Base-by-base conservation (phyloP, 2,797 vertebrate species). In the Fistularia tabacaria region DNA sequence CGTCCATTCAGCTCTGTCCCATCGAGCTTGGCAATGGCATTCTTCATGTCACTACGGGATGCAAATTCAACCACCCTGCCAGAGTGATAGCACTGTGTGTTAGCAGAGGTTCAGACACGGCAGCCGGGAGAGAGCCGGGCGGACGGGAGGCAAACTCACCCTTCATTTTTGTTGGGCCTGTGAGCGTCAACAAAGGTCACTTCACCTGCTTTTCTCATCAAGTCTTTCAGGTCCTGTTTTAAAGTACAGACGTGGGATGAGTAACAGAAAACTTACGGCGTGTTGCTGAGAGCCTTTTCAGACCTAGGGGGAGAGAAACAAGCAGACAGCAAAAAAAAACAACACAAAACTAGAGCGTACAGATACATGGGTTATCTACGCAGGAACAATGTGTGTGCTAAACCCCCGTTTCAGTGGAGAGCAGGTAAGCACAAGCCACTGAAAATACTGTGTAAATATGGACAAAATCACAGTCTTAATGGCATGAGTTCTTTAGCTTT, bases 121-220 rank as follows among this genome's bases (percentile, higher is more conserved):
- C 6, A 2, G 6, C 47, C n/a, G 10, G 12, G 0, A 3, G 1
- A 42, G 3, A 1, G 12, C n/a, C 0, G 38, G 6, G 6, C 0
- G 0, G 14, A 3, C 8, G 0, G 1, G 57, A 2, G 0, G 0
- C 15, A 12, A 6, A 46, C 85, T 82, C 69, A 95, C 95, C 94
- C 94, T 89, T 96, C 95, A 49, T 97, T 96, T 87, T 93, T 92
- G 82, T 94, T 96, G 79, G 92, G 92, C 76, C 95, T 91, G 89
- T 97, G 95, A 37, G 95, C 95, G 68, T 97, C 95, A 88, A 96
- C 95, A 90, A 95, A 97, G 38, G 94, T 97, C 48, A 97, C 95
- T 62, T 97, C 94, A 56, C 94, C 94, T 59, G 92, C 95, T 86
- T 95, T 95, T 87, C 94, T 93, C 95, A 97, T 97, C 81, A 96